phyloP scores from a whole-genome alignment of 1,140 invertebrate species.

The Megathymus violae region DNA sequence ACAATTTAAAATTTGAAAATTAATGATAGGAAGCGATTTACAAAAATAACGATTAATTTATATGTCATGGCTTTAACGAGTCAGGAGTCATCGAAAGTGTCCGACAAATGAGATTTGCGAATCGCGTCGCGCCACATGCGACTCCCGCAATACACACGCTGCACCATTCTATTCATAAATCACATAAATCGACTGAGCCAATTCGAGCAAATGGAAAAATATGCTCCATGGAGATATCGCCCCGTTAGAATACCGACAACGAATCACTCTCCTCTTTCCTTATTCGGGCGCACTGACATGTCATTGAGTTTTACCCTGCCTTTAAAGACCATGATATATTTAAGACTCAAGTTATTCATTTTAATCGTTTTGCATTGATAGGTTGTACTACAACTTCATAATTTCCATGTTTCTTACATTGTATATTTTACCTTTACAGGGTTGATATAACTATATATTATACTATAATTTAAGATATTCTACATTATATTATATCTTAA shows the following conservation, averaged over 20 bases:
- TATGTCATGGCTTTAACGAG: conserved; percentile 21
- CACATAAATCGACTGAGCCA: conserved; percentile 47
- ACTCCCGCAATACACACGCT: conserved; percentile 8
- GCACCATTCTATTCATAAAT: conserved; percentile 58
- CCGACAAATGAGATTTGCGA: conserved; percentile 19
- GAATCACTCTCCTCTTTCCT: conserved; percentile 22
- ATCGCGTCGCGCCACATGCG: conserved; percentile 2
- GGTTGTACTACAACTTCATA: too few species aligned
- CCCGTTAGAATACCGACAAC: conserved; percentile 33
- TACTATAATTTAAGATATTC: too few species aligned
- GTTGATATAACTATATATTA: too few species aligned
- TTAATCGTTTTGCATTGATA: too few species aligned
- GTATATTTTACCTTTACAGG: too few species aligned
- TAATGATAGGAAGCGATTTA: conserved; percentile 11
- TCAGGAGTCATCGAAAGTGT: conserved; percentile 18
- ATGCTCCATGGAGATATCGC: conserved; percentile 62
- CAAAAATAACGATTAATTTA: conserved; percentile 16
- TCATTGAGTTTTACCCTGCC: conserved; percentile 12
- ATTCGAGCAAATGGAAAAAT: conserved; percentile 63
- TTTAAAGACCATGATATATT: too few species aligned
- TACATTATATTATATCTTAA: too few species aligned
- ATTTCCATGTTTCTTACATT: too few species aligned
- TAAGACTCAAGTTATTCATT: too few species aligned
- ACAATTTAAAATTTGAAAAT: conserved; percentile 13
- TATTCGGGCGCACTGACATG: conserved; percentile 25